Evolutionary conservation across 2,113 vertebrate species (phyloP), one percentile per base, ranked within the genome.

Genomic region (Regulus satrapa): DNA sequence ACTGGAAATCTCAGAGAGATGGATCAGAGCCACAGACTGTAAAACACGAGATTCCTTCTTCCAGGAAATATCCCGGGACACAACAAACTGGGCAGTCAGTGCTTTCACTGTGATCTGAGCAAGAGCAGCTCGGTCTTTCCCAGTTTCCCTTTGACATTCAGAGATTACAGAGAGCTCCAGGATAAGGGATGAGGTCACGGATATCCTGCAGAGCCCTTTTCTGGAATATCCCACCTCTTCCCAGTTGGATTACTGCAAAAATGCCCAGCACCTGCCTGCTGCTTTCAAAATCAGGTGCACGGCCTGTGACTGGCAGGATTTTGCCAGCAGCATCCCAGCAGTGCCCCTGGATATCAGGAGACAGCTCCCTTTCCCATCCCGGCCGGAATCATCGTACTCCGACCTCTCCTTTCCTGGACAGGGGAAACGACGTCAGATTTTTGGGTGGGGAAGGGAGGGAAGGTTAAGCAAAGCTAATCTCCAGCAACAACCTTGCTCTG

Each of bases 371-470:
- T 38, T 90, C 54, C 88, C 54, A 24, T 94, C 66, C 74, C 74
- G 24, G 2, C 25, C 4, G 48, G 25, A 18, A 18, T 82, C 71
- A 5, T 54, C 49, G 18, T 45, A 66, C 74, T 72, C 45, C 1
- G 24, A 79, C 92, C 82, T 95, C 85, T 78, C 23, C 8, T 96
- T 97, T 97, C 96, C 96, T 73, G 62, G 8, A 12, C 2, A 2
- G 1, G 40, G 51, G 81, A 54, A 81, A 77, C 55, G n/a, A 96
- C 74, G 82, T 97, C 94, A 96, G 49, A 18, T 92, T 64, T 52
- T 49, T 79, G 92, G 95, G 94, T 94, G 95, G 88, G 51, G 85
- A 95, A 93, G 90, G 74, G 78, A 94, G 74, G 62, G 64, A 8
- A 17, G 18, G 85, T 61, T 13, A 10, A 90, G 71, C 9, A 45